Base-by-base conservation (phyloP, 2,797 vertebrate genomes). In the Serranus cabrilla region DNA sequence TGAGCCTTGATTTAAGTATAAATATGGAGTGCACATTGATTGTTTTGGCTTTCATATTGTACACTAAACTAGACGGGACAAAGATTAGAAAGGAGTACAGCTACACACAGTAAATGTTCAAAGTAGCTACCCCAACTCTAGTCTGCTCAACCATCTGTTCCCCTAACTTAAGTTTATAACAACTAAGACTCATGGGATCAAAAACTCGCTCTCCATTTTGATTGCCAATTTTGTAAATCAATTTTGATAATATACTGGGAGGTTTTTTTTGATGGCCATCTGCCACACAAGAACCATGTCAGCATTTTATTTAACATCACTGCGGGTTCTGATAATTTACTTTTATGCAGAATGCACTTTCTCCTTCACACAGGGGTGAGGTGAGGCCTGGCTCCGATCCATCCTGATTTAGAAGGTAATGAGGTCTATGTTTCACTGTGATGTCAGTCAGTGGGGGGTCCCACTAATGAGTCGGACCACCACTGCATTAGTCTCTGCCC, bases 401-500 rank as follows among this genome's bases (percentile, higher is more conserved):
- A 87, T 76, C 55, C 69, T 71, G 83, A 79, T 86, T 88, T 50
- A 25, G 50, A 78, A 88, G 74, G 69, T 90, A 92, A 91, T 87
- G 87, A 89, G 81, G 76, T 85, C 84, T 59, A 76, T 85, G 88
- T 76, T 86, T 89, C 84, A 84, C 67, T 70, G 58, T 78, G 85
- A 88, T 89, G 67, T 68, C 55, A 34, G 42, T 63, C 76, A 5
- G 69, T 3, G 27, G 89, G 91, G 79, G 86, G 82, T 88, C 81
- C n/a, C 0, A 7, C 82, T 92, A 92, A 92, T 91, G 92, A 92
- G 80, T 81, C 25, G 9, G 70, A 76, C 87, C 83, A 62, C 72
- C 76, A 6, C 78, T 45, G 52, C 67, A 82, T 80, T 78, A 31
- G 54, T 83, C 57, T 80, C 70, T 11, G 50, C 80, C 78, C 69